Evolutionary conservation across 2,797 vertebrate species (phyloP).

Genomic region (Enteromius fasciolatus): DNA sequence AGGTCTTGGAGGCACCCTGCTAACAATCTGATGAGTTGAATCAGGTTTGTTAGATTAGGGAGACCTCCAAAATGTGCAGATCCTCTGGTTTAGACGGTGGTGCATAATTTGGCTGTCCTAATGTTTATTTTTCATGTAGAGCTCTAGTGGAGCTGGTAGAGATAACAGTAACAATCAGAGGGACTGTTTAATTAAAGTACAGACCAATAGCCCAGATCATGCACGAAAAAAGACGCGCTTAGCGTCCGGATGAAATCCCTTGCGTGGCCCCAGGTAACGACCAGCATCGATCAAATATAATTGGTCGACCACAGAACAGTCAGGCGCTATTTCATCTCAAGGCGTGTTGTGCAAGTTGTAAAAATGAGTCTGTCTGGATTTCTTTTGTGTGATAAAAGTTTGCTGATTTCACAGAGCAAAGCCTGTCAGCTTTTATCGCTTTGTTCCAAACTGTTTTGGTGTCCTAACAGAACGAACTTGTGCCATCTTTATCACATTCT

Average conservation of each 20-base stretch:
- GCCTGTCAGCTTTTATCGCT: slow-evolving; percentile 20
- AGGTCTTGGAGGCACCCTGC: slow-evolving; percentile 3
- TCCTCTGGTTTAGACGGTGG: neutral
- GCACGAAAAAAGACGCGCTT: neutral
- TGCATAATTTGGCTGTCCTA: slow-evolving; percentile 3
- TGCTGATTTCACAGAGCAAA: slow-evolving; percentile 25
- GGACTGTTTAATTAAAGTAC: slow-evolving; percentile 16
- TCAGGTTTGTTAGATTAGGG: neutral
- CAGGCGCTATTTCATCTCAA: slow-evolving; percentile 53
- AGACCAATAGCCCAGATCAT: slow-evolving; percentile 12
- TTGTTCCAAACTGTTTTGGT: slow-evolving; percentile 1
- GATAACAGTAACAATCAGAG: slow-evolving; percentile 7
- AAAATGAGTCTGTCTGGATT: slow-evolving; percentile 30
- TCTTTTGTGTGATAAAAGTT: slow-evolving; percentile 11
- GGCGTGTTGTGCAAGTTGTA: slow-evolving; percentile 20
- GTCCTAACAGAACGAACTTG: neutral
- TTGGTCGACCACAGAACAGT: slow-evolving; percentile 65
- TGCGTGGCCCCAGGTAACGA: slow-evolving; percentile 49
- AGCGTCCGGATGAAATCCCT: slow-evolving; percentile 26
- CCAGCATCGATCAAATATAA: slow-evolving; percentile 74
- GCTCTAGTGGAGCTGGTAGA: neutral
- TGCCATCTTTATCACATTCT: neutral
- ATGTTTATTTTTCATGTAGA: neutral
- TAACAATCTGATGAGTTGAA: slow-evolving; percentile 1
- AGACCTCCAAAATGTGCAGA: neutral